Conservation (phyloP, 2,113 vertebrate genomes). For the Drymodes brunneopygia region DNA sequence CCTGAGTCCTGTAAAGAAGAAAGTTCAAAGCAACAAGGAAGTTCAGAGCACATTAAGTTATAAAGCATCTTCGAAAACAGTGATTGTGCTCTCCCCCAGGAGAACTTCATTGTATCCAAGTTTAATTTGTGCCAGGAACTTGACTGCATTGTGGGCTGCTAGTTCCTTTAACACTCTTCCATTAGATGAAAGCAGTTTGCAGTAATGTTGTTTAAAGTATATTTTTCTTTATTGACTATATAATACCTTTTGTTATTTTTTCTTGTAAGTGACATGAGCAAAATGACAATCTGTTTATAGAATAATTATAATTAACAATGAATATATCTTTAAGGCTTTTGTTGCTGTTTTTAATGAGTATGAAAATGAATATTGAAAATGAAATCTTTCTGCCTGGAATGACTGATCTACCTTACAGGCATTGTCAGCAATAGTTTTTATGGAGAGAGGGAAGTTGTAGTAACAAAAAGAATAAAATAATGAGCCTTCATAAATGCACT, state of each 20-base stretch:
- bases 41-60: neutral
- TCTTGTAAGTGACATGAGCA: neutral
- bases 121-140: conserved; percentile 15
- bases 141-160: neutral
- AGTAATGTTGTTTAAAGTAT: neutral
- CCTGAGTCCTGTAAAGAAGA: neutral
- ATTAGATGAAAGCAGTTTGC: neutral
- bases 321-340: neutral
- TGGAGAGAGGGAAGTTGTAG: neutral
- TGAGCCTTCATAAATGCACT: neutral
- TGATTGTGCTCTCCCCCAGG: neutral
- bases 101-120: neutral
- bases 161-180: neutral
- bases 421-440: neutral
- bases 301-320: conserved; percentile 11
- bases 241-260: neutral
- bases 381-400: neutral
- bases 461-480: neutral
- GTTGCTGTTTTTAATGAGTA: neutral
- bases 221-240: neutral
- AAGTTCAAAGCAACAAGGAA: neutral
- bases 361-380: conserved; percentile 20
- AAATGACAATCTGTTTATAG: conserved; percentile 3
- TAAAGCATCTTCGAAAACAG: neutral
- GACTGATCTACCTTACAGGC: neutral